Conservation (phyloP, 35 echinoderm and acorn worm genomes). For the Holothuria glaberrima region DNA sequence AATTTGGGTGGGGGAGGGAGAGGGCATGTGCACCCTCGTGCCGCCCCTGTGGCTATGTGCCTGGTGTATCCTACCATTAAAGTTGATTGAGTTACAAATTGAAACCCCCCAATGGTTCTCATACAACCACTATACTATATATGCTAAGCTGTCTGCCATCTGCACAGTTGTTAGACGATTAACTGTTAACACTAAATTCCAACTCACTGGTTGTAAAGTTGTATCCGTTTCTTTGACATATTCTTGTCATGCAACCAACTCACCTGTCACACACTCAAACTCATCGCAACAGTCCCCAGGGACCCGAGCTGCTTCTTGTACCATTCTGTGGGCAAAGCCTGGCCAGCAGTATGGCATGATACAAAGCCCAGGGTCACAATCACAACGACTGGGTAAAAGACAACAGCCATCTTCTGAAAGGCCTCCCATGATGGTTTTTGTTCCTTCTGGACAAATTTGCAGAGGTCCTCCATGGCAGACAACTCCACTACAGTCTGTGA, state of each 20-base stretch:
- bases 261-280: conserved; percentile 87
- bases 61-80: too few species aligned
- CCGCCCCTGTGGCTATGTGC: too few species aligned
- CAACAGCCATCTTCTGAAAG: conserved; percentile 93
- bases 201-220: too few species aligned
- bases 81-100: too few species aligned
- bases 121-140: too few species aligned
- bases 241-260: background rate
- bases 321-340: conserved; percentile 73
- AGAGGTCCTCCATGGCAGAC: conserved; percentile 67
- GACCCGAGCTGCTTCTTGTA: conserved; percentile 45
- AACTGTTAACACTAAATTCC: too few species aligned
- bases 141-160: too few species aligned
- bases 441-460: conserved; percentile 74
- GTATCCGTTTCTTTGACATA: too few species aligned
- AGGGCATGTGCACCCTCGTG: too few species aligned
- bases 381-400: conserved; percentile 75
- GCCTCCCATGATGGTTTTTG: conserved; percentile 81
- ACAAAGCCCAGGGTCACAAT: conserved; percentile 79
- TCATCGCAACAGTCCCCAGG: conserved; percentile 88
- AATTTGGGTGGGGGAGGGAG: too few species aligned
- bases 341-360: conserved; percentile 63
- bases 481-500: conserved; percentile 74
- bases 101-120: too few species aligned
- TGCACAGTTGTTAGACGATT: too few species aligned